Conservation (phyloP, 2,888 invertebrate genomes). For the Aspidapion aeneum region DNA sequence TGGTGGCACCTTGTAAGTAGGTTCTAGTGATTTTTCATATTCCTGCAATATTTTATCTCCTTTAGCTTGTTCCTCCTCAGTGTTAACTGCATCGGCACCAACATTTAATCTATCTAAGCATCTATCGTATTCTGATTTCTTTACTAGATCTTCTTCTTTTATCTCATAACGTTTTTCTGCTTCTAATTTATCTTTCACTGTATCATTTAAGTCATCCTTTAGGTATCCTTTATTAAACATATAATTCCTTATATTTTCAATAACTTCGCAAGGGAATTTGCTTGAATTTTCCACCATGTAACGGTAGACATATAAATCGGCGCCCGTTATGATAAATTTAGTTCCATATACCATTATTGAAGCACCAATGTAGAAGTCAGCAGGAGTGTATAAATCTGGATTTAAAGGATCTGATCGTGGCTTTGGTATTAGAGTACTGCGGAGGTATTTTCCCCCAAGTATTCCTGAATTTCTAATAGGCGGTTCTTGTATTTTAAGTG, state of each 20-base stretch:
- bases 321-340: conserved; percentile 70
- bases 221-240: conserved; percentile 63
- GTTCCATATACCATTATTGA: conserved; percentile 69
- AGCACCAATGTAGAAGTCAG: conserved; percentile 76
- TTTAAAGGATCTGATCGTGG: conserved; percentile 66
- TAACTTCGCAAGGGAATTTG: conserved; percentile 65
- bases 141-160: conserved; percentile 24
- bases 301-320: conserved; percentile 59
- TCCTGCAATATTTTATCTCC: conserved; percentile 36
- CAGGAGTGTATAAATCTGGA: conserved; percentile 73
- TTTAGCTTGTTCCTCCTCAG: conserved; percentile 30
- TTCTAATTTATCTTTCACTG: conserved; percentile 40
- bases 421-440: conserved; percentile 61
- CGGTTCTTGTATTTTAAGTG: conserved; percentile 70
- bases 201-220: conserved; percentile 53
- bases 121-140: conserved; percentile 39
- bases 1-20: conserved; percentile 36
- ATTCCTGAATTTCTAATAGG: conserved; percentile 73
- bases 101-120: conserved; percentile 38
- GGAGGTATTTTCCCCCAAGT: conserved; percentile 71
- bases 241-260: conserved; percentile 65
- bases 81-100: conserved; percentile 28
- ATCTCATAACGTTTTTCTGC: conserved; percentile 38
- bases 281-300: conserved; percentile 70
- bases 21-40: conserved; percentile 41